phyloP scores from a whole-genome alignment of 2,113 vertebrate species.

The Columba janthina region DNA sequence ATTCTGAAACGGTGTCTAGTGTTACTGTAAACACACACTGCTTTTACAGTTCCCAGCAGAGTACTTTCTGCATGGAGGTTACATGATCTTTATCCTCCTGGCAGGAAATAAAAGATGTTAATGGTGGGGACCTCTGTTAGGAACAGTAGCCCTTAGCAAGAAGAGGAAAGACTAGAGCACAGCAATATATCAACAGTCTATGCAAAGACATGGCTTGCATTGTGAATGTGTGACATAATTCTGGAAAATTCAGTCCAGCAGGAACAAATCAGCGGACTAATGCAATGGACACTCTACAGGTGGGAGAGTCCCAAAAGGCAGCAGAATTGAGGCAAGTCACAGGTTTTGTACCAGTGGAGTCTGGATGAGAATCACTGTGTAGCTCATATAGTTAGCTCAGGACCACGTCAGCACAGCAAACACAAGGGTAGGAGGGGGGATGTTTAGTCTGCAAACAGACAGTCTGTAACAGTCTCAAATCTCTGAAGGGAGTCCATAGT shows the following conservation, averaged over 20 bases:
- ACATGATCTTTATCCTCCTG: neutral
- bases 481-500: neutral
- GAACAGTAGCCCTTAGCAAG: neutral
- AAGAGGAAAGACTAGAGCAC: neutral
- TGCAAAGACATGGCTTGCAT: neutral
- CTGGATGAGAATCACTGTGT: neutral
- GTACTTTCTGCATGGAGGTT: neutral
- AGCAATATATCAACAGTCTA: neutral
- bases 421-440: neutral
- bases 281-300: neutral
- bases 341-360: neutral
- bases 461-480: neutral
- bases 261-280: neutral
- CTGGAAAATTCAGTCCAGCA: neutral
- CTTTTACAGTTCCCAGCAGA: neutral
- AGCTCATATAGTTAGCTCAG: neutral
- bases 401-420: neutral
- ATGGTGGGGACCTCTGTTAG: neutral
- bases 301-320: neutral
- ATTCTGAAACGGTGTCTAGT: neutral
- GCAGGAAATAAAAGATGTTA: conserved; percentile 1
- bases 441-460: neutral
- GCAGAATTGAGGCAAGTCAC: neutral
- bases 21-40: neutral
- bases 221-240: neutral